Evolutionary conservation across 2,888 invertebrate species (phyloP).

Genomic region (Syritta pipiens): DNA sequence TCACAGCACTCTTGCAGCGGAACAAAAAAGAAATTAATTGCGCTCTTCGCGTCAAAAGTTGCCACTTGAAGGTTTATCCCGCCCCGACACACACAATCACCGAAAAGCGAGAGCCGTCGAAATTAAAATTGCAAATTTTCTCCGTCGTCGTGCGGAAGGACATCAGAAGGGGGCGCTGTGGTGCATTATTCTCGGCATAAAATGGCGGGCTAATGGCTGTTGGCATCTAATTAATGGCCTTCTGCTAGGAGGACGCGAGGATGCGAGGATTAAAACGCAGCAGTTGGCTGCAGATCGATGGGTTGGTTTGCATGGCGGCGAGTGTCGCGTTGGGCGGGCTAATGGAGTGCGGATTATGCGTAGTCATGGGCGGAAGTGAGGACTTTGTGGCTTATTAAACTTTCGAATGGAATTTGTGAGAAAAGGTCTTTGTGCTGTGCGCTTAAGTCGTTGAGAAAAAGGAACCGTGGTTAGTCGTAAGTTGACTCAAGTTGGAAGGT

Average conservation of each 20-base stretch:
- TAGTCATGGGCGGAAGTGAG: slow-evolving; percentile 22
- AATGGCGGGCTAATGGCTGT: slow-evolving; percentile 55
- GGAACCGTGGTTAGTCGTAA: no score
- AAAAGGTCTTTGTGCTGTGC: no score
- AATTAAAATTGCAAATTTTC: slow-evolving; percentile 64
- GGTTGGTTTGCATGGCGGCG: slow-evolving; percentile 7
- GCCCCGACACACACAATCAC: slow-evolving; percentile 14
- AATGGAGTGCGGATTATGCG: slow-evolving; percentile 32
- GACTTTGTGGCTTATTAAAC: no score
- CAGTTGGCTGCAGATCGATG: slow-evolving; percentile 26
- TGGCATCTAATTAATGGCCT: slow-evolving; percentile 59
- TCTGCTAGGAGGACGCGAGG: no score
- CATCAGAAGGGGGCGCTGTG: slow-evolving; percentile 40
- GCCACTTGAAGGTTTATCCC: slow-evolving; percentile 36
- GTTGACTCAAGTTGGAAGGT: no score
- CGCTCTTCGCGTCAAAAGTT: slow-evolving; percentile 33
- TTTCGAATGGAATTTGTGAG: no score
- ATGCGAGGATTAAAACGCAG: slow-evolving; percentile 8
- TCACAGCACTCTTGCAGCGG: not conserved
- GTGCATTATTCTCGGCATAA: slow-evolving; percentile 52
- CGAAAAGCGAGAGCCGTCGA: slow-evolving; percentile 20
- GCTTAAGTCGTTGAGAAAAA: no score
- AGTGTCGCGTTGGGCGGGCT: not conserved
- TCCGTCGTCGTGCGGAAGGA: slow-evolving; percentile 18
- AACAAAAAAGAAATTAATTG: slow-evolving; percentile 41